Evolutionary conservation across 2,797 vertebrate genomes (phyloP).

Genomic region (Sarcoramphus papa): DNA sequence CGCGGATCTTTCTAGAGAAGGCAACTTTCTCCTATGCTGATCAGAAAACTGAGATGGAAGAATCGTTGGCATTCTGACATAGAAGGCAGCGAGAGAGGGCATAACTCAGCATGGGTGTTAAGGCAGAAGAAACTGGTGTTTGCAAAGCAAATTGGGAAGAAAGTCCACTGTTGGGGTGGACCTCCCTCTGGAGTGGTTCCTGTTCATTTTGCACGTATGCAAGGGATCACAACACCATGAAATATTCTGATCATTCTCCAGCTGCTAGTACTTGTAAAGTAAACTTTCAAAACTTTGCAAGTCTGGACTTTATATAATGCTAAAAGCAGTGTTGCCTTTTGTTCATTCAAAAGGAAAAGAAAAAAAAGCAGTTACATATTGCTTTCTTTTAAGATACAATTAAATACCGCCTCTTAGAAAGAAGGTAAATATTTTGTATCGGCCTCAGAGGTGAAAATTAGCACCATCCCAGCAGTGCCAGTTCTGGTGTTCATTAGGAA

Average conservation of each 20-base stretch:
- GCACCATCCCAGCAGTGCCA: not conserved
- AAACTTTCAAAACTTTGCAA: not conserved
- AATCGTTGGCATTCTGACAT: not conserved
- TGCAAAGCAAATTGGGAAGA: not conserved
- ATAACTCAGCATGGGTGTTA: rapidly evolving
- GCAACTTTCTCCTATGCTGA: not conserved
- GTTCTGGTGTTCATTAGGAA: not conserved
- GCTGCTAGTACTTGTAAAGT: not conserved
- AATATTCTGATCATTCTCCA: rapidly evolving
- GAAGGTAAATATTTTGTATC: not conserved
- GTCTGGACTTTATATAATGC: not conserved
- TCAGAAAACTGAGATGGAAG: not conserved
- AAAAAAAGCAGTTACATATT: not conserved
- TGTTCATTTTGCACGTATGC: rapidly evolving
- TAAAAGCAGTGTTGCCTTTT: not conserved
- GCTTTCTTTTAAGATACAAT: not conserved
- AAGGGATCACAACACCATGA: not conserved
- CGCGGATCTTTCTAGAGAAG: not conserved
- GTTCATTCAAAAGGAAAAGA: not conserved
- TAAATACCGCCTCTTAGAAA: not conserved
- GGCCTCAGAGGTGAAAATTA: not conserved
- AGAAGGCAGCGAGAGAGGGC: not conserved
- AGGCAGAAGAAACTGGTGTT: not conserved
- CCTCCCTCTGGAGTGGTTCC: not conserved
- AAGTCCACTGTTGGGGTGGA: rapidly evolving